Evolutionary conservation across 1,140 invertebrate genomes (phyloP).

Genomic region (Pectinophora gossypiella): DNA sequence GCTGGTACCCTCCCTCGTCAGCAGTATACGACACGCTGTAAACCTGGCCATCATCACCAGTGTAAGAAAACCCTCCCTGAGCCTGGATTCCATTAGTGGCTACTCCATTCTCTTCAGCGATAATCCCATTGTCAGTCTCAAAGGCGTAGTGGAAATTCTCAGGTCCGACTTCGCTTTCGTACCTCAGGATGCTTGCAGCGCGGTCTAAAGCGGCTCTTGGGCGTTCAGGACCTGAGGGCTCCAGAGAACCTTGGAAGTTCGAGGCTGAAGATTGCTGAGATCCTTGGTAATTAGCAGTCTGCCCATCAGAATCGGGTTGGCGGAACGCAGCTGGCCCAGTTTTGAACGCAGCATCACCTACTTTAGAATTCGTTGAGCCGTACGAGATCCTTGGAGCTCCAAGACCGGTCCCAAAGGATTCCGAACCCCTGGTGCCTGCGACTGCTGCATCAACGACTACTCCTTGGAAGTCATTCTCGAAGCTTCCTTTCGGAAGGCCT

Average conservation of each 20-base stretch:
- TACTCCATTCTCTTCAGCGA: constrained; percentile 67
- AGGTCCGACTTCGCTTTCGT: constrained; percentile 33
- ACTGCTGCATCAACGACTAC: constrained; percentile 54
- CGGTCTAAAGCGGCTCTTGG: constrained; percentile 29
- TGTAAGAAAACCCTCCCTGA: constrained; percentile 38
- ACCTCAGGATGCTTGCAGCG: constrained; percentile 34
- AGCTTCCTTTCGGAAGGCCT: constrained; percentile 43
- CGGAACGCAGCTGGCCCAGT: constrained; percentile 17
- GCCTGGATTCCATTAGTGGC: constrained; percentile 40
- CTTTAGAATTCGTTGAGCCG: constrained; percentile 57
- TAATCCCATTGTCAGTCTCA: constrained; percentile 80
- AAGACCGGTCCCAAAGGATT: constrained; percentile 34
- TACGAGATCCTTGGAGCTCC: constrained; percentile 46
- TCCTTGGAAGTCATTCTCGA: constrained; percentile 52
- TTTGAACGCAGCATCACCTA: constrained; percentile 61
- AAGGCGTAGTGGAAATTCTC: constrained; percentile 73
- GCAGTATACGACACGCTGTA: constrained; percentile 77
- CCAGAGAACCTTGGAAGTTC: constrained; percentile 6
- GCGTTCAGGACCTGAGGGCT: constrained; percentile 4
- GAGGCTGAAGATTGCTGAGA: neutral
- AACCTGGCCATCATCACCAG: constrained; percentile 43
- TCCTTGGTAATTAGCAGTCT: too few relatives aligned
- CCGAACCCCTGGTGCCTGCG: constrained; percentile 44
- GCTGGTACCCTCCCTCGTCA: constrained; percentile 79
- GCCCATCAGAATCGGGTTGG: neutral